Conservation (phyloP, 2,797 vertebrate genomes). For the Gymnocypris eckloni region DNA sequence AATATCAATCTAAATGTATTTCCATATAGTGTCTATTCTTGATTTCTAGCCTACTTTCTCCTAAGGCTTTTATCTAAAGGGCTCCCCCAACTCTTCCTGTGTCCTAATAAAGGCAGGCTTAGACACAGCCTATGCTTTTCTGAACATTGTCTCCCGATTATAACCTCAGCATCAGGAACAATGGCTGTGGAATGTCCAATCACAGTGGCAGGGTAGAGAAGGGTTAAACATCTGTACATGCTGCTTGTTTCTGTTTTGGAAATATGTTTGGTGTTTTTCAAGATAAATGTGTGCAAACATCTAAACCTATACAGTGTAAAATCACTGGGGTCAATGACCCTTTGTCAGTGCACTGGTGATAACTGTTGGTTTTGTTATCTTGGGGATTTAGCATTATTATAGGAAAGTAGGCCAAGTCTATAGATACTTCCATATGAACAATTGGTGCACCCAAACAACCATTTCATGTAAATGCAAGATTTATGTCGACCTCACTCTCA, state of each 20-base stretch:
- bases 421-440: constrained; percentile 28
- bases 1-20: background rate
- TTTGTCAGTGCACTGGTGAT: background rate
- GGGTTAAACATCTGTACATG: background rate
- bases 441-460: background rate
- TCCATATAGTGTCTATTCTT: background rate
- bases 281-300: background rate
- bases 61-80: background rate
- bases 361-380: constrained; percentile 4
- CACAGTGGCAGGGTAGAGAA: background rate
- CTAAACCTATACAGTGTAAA: background rate
- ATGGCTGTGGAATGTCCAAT: constrained; percentile 27
- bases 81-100: constrained; percentile 12
- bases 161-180: constrained; percentile 36
- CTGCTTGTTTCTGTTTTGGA: background rate
- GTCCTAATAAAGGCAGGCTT: constrained; percentile 34
- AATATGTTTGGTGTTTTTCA: background rate
- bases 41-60: constrained; percentile 10
- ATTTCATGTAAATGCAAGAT: constrained; percentile 33
- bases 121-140: constrained; percentile 25
- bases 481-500: constrained; percentile 21
- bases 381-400: constrained; percentile 26
- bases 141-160: constrained; percentile 40
- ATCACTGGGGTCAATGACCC: constrained; percentile 8
- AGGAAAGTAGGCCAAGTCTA: constrained; percentile 44